Conservation (phyloP, 1,140 invertebrate genomes). For the Conus ventricosus region DNA sequence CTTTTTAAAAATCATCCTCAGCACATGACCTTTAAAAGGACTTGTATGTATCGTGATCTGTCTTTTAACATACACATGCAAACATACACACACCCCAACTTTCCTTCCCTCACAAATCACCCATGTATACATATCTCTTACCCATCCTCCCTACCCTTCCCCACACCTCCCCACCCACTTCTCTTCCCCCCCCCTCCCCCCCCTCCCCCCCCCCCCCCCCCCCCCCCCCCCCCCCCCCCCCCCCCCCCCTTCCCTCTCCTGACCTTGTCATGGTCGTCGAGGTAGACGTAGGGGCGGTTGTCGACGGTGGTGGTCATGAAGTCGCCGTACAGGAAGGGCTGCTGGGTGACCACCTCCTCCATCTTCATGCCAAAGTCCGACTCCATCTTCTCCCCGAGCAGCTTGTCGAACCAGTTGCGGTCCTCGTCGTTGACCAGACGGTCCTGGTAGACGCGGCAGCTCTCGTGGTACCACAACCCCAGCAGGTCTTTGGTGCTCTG, state of each 20-base stretch:
- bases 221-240: not conserved
- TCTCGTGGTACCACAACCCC: conserved; percentile 75
- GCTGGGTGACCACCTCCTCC: conserved; percentile 69
- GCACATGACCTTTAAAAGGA: too few species aligned
- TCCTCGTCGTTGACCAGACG: conserved; percentile 76
- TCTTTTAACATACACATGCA: too few species aligned
- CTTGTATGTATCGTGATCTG: too few species aligned
- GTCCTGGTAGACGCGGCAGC: conserved; percentile 75
- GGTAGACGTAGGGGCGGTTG: conserved; percentile 69
- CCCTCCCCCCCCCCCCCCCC: not conserved
- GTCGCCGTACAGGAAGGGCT: conserved; percentile 76
- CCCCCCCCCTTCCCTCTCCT: not conserved
- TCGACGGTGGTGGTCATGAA: conserved; percentile 67
- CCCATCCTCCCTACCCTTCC: not conserved
- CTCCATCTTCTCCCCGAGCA: conserved; percentile 71
- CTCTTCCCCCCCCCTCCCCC: not conserved
- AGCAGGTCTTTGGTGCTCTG: conserved; percentile 67
- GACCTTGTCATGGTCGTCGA: conserved; percentile 72
- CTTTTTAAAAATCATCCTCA: too few species aligned
- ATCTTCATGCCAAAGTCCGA: conserved; percentile 68
- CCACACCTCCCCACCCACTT: not conserved
- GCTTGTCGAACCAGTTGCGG: conserved; percentile 71
- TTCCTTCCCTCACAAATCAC: not conserved
- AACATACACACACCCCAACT: too few species aligned
- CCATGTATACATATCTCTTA: too few species aligned